Evolutionary conservation across 2,113 vertebrate species (phyloP), one percentile per base, ranked within the genome.

Genomic region (Sorex fumeus): DNA sequence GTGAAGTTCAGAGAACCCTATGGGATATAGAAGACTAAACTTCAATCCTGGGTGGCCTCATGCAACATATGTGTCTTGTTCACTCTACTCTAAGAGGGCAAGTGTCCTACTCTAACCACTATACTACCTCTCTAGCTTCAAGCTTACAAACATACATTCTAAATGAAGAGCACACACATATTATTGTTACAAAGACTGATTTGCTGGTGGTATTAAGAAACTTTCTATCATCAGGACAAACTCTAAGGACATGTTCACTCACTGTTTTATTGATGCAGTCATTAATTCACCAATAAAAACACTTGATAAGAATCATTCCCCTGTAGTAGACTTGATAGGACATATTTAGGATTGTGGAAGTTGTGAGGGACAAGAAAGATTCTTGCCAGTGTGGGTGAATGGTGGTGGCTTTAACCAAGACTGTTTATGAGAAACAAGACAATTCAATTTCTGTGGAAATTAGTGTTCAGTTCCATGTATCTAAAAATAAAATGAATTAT

Each of bases 401-500:
- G n/a, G 45, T 78, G 25, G n/a, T 85, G 45, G 2, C n/a, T 34
- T 76, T 72, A 57, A 78, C 47, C n/a, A 87, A 84, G 76, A 76
- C n/a, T 50, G n/a, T 13, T 30, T 34, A 30, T 70, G 53, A 87
- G 13, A 50, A 71, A 10, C 9, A 23, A 4, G 27, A 8, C 45
- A 43, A n/a, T 45, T 91, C 50, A 32, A 50, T 86, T 89, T 93
- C 8, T 86, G 30, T 87, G 69, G 62, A 88, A 90, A 85, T 84
- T 53, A 74, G 80, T 87, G 30, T 75, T 75, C 47, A 34, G 28
- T 78, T 88, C 77, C 75, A 85, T 79, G 64, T 40, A 79, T 83
- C 36, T 57, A 76, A 94, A 89, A 90, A 89, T 25, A 71, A 86
- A 60, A 12, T 74, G 70, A 83, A 60, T 79, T 79, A 16, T n/a